A percentile compares a stretch with the other conserved stretches of the same genome.
phyloP scores from a whole-genome alignment of 2,113 vertebrate genomes.

The Siniperca knerii region DNA sequence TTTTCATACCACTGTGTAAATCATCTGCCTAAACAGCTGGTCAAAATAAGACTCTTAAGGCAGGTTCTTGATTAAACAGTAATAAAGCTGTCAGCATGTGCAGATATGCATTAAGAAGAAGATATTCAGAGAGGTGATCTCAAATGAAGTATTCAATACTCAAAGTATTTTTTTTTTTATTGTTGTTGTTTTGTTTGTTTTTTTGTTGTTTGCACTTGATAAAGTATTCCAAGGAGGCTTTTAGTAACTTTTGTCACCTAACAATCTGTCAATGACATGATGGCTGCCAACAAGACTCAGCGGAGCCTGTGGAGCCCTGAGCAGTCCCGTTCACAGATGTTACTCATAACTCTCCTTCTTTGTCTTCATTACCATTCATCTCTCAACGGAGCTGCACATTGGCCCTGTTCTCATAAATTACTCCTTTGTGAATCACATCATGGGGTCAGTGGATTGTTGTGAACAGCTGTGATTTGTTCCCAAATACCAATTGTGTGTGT shows the following conservation, averaged over 20 bases:
- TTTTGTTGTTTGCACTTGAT: slow-evolving; percentile 31
- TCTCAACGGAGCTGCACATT: slow-evolving; percentile 23
- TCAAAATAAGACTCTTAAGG: slow-evolving; percentile 8
- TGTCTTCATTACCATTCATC: slow-evolving; percentile 78
- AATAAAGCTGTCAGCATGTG: slow-evolving; percentile 43
- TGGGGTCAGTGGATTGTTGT: slow-evolving; percentile 66
- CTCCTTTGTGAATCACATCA: slow-evolving; percentile 65
- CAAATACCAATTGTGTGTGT: slow-evolving; percentile 3
- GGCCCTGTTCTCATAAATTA: slow-evolving; percentile 66
- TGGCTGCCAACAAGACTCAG: slow-evolving; percentile 75
- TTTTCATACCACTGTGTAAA: slow-evolving; percentile 15
- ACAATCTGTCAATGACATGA: slow-evolving; percentile 73
- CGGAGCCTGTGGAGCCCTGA: slow-evolving; percentile 54
- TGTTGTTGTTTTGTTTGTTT: not conserved
- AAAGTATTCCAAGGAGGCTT: slow-evolving; percentile 56
- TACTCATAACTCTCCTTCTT: slow-evolving; percentile 73
- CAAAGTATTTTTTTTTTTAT: slow-evolving; percentile 11
- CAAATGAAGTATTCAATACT: slow-evolving; percentile 15
- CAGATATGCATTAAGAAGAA: slow-evolving; percentile 30
- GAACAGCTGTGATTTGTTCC: slow-evolving; percentile 65
- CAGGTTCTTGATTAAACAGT: slow-evolving; percentile 17
- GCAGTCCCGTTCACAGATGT: slow-evolving; percentile 74
- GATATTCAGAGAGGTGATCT: slow-evolving; percentile 8
- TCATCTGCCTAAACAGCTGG: slow-evolving; percentile 18
- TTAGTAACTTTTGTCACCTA: slow-evolving; percentile 66